These are phyloP conservation scores for Galagoides demidoff DNA, from an alignment of 2,797 vertebrate genomes.

Conservation along the genomic window DNA sequence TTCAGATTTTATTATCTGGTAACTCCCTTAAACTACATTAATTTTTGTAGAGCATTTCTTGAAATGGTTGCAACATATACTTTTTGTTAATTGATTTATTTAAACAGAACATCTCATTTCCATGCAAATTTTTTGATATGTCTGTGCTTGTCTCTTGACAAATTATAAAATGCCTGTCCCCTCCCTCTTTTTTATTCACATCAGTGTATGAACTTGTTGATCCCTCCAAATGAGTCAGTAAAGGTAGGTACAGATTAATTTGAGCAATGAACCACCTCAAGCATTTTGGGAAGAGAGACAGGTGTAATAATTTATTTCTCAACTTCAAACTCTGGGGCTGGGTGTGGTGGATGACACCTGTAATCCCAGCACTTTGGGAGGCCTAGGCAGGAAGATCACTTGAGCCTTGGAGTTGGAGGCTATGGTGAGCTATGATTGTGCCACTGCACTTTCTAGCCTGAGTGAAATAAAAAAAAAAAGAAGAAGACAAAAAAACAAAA, in stretches of 20 bases:
- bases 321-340: neutral
- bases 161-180: neutral
- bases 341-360: neutral
- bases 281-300: slow-evolving; percentile 52
- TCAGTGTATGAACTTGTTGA: slow-evolving; percentile 52
- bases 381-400: neutral
- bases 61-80: slow-evolving; percentile 27
- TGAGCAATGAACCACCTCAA: slow-evolving; percentile 5
- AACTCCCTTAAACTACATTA: neutral
- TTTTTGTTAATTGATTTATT: slow-evolving; percentile 39
- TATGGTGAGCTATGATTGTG: neutral
- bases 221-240: slow-evolving; percentile 57
- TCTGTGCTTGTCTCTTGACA: slow-evolving; percentile 23
- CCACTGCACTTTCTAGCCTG: neutral
- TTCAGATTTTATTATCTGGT: neutral
- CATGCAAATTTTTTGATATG: slow-evolving; percentile 36
- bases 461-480: neutral
- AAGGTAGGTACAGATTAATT: slow-evolving; percentile 35
- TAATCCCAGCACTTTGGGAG: neutral
- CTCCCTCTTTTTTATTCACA: neutral
- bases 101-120: slow-evolving; percentile 46
- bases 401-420: neutral
- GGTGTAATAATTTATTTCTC: slow-evolving; percentile 39
- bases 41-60: slow-evolving; percentile 14
- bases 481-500: neutral